Percentiles rank a stretch among this genome's conserved stretches.
These are phyloP conservation scores for Drosophila setosimentum DNA, from an alignment of 2,888 invertebrate species.

Conservation along the genomic window DNA sequence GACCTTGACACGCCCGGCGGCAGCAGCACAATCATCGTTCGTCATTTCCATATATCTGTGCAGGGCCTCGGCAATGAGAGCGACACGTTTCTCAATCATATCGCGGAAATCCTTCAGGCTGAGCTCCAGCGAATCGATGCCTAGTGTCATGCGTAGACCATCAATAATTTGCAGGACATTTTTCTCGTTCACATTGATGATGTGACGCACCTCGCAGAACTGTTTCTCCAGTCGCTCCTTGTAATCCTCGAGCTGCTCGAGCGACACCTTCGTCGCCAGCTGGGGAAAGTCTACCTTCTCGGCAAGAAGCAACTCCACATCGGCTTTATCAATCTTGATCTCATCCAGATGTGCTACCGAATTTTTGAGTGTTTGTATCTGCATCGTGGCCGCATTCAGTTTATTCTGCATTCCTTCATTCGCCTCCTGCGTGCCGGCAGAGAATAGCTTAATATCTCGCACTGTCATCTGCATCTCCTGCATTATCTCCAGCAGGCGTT, in stretches of 20 bases:
- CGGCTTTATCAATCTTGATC: constrained; percentile 90
- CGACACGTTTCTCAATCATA: constrained; percentile 87
- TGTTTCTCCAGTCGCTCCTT: constrained; percentile 77
- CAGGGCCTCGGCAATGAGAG: constrained; percentile 72
- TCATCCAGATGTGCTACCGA: constrained; percentile 86
- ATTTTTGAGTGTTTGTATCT: constrained; percentile 49
- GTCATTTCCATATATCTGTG: constrained; percentile 79
- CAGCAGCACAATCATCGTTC: constrained; percentile 88
- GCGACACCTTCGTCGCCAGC: constrained; percentile 90
- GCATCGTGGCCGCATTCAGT: constrained; percentile 25
- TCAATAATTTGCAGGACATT: constrained; percentile 86
- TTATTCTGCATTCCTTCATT: constrained; percentile 42
- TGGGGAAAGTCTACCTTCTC: constrained; percentile 90
- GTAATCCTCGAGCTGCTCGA: constrained; percentile 89
- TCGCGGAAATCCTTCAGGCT: constrained; percentile 89
- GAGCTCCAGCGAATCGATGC: constrained; percentile 88
- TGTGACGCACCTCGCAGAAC: constrained; percentile 73
- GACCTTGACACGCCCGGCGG: constrained; percentile 89
- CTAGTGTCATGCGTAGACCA: constrained; percentile 88
- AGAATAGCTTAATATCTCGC: constrained; percentile 55
- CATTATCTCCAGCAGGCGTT: constrained; percentile 59
- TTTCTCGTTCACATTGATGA: constrained; percentile 76
- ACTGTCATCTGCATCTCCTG: constrained; percentile 64
- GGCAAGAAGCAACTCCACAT: constrained; percentile 90
- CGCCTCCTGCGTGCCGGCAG: constrained; percentile 50